A percentile compares a stretch with the other conserved stretches of the same genome.
Conservation (phyloP, 2,797 vertebrate genomes). For the Ambastaia sidthimunki region DNA sequence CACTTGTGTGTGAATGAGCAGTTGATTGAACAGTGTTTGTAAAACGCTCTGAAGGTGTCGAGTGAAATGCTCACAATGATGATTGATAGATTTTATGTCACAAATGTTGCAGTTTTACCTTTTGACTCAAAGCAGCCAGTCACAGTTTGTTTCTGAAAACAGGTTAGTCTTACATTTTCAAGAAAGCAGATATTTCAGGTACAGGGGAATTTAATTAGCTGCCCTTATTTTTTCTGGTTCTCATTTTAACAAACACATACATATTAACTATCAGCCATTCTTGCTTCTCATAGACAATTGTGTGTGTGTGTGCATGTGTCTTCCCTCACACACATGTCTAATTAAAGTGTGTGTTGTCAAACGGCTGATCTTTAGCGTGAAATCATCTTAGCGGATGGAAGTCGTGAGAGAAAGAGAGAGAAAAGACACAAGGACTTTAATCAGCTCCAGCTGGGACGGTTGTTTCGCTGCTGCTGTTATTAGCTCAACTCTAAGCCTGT, state of each 20-base stretch:
- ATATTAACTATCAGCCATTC: not conserved
- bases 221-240: not conserved
- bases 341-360: slow-evolving; percentile 85
- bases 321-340: slow-evolving; percentile 75
- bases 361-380: slow-evolving; percentile 80
- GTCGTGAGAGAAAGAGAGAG: slow-evolving; percentile 25
- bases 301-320: slow-evolving; percentile 5
- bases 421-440: slow-evolving; percentile 74
- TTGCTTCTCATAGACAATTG: not conserved
- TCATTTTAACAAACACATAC: not conserved
- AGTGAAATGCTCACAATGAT: not conserved
- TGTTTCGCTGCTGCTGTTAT: slow-evolving; percentile 84
- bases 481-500: slow-evolving; percentile 90
- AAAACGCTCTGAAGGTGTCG: not conserved
- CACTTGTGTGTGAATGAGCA: not conserved
- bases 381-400: slow-evolving; percentile 84
- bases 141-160: not conserved
- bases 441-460: slow-evolving; percentile 82
- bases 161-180: not conserved
- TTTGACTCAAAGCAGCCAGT: slow-evolving; percentile 4
- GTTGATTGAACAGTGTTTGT: not conserved
- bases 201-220: too few relatives aligned
- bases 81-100: not conserved
- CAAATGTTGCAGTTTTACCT: not conserved
- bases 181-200: not conserved